phyloP scores from a whole-genome alignment of 1,140 invertebrate species.

The Euwallacea fornicatus region DNA sequence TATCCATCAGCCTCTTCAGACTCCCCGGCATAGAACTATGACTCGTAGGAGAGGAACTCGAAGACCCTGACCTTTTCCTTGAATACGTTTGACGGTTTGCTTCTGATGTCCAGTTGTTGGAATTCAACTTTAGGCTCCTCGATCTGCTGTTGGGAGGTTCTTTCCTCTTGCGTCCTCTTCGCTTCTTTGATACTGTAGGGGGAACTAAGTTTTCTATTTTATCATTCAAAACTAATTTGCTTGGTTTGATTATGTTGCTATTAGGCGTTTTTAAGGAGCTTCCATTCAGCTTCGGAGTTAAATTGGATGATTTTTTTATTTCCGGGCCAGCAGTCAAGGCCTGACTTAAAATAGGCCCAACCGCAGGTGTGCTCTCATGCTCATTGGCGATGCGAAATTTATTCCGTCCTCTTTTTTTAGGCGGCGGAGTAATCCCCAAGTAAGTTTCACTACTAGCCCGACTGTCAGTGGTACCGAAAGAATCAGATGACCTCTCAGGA shows the following conservation, averaged over 20 bases:
- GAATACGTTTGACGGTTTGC: background rate
- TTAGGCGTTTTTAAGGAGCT: background rate
- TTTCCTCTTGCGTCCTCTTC: conserved; percentile 21
- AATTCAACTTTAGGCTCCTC: conserved; percentile 13
- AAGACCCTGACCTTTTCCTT: background rate
- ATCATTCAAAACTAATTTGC: conserved; percentile 23
- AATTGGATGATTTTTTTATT: too few relatives aligned
- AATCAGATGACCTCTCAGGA: conserved; percentile 25
- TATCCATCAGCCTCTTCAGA: conserved; percentile 26
- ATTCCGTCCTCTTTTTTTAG: conserved; percentile 20
- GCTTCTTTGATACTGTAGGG: conserved; percentile 18
- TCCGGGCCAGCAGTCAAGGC: background rate
- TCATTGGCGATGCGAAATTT: background rate
- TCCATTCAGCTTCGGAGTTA: too few relatives aligned
- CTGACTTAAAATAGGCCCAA: background rate
- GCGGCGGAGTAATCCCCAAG: conserved; percentile 8
- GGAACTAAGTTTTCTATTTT: background rate
- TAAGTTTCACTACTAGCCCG: conserved; percentile 1
- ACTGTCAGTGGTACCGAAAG: conserved; percentile 24
- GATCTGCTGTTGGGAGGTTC: background rate
- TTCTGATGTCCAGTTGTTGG: conserved; percentile 15
- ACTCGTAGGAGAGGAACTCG: background rate
- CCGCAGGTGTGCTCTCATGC: background rate
- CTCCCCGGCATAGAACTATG: conserved; percentile 4
- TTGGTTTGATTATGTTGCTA: conserved; percentile 24